Base-by-base conservation (phyloP, 1,140 invertebrate species). In the Neuroterus valhalla region DNA sequence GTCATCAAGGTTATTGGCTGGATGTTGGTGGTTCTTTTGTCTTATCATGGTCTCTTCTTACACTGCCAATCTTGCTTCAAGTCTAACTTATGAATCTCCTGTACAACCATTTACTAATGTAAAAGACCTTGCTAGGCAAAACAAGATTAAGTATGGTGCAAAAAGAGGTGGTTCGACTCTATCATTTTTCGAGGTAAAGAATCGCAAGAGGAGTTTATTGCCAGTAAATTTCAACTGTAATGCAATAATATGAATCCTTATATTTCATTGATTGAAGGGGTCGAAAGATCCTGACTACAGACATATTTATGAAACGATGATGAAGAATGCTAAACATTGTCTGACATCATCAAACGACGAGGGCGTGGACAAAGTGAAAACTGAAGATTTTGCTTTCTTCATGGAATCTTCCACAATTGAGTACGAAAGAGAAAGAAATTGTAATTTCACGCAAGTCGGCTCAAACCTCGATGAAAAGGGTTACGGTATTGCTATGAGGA, bases 41-140 rank as follows among this genome's bases (percentile, higher is more conserved):
- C 90, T 99, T 10, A 98, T 99, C 79, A 97, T 99, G 89, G 97
- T 98, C 10, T 97, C 96, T 38, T 98, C 96, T 0, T 99, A 99
- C 89, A 99, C 98, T 0, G 98, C 98, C 8, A 99, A 99, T 91
- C 92, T 99, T 72, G 98, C 98, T 71, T 97, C 98, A 68, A 98
- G 98, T 88, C 91, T 99, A 17, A 98, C 97, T 1, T 94, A 97
- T 17, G 96, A 98, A 88, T 93, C 94, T 1, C 91, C 95, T 21
- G 93, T 94, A 12, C 82, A 78, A 66, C 93, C 96, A 1, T 98
- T 99, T 71, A 93, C 94, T 84, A 93, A 93, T 82, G 94, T 96
- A 0, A 93, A 96, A 78, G 96, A 98, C 80, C 90, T 99, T 17
- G 95, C 95, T 1, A 82, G 83, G 75, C 95, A 94, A 87, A 92